phyloP scores from a whole-genome alignment of 2,888 invertebrate species.

The Nomada ferruginata region DNA sequence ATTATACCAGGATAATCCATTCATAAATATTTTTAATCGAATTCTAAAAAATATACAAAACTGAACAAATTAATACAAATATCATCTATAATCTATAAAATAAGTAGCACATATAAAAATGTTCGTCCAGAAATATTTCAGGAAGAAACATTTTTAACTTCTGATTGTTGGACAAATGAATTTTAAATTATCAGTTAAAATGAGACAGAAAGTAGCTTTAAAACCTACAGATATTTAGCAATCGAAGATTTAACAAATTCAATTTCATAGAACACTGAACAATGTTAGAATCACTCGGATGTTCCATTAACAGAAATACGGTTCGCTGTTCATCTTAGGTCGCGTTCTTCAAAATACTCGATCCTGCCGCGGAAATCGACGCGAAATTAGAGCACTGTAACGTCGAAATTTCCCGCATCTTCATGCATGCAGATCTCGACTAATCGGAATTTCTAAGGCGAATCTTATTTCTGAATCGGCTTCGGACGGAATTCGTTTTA shows the following conservation, averaged over 20 bases:
- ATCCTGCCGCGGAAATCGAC: conserved; percentile 30
- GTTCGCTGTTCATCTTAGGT: not conserved
- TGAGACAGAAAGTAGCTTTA: not conserved
- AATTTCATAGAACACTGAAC: no score
- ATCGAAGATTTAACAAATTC: not conserved
- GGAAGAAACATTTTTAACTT: no score
- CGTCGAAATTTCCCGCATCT: not conserved
- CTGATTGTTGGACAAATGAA: no score
- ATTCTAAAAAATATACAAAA: no score
- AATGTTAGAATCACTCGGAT: not conserved
- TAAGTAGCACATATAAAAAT: no score
- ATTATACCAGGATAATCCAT: no score
- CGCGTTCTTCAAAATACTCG: not conserved
- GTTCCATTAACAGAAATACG: not conserved
- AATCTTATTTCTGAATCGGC: conserved; percentile 44
- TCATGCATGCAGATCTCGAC: conserved; percentile 7
- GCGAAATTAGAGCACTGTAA: conserved; percentile 22
- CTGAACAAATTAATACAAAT: no score
- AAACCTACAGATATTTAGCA: not conserved
- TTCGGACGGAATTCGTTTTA: conserved; percentile 56
- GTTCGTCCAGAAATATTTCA: no score
- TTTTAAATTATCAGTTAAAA: no score
- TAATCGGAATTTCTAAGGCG: conserved; percentile 55
- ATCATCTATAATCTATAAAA: no score
- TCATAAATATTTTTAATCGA: no score